Evolutionary conservation across 2,888 invertebrate species (phyloP).

Genomic region (Elegia similella): DNA sequence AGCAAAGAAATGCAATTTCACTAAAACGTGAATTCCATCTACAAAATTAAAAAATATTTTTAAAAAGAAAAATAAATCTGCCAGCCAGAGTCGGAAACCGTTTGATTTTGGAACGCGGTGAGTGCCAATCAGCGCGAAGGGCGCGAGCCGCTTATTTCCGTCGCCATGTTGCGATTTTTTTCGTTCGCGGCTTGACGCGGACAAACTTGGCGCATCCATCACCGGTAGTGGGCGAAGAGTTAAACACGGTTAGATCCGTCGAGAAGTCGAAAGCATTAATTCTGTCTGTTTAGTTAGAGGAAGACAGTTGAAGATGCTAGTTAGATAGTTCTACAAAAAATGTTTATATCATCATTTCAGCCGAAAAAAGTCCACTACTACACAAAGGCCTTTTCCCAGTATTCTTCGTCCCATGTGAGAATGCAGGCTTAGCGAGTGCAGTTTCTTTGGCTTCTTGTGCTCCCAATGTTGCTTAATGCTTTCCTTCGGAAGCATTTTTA

Average conservation of each 20-base stretch:
- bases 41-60: neutral
- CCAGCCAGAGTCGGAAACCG: conserved; percentile 12
- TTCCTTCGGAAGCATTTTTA: too few relatives aligned
- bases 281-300: too few relatives aligned
- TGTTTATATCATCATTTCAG: too few relatives aligned
- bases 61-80: conserved; percentile 10
- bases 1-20: neutral
- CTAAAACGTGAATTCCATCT: neutral
- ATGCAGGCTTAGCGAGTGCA: too few relatives aligned
- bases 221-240: conserved; percentile 43
- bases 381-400: too few relatives aligned
- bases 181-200: conserved; percentile 58
- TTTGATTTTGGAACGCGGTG: conserved; percentile 29
- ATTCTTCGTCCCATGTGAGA: too few relatives aligned
- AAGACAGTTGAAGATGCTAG: too few relatives aligned
- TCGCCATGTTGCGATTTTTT: conserved; percentile 55
- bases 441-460: too few relatives aligned
- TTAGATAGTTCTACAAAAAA: too few relatives aligned
- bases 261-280: neutral
- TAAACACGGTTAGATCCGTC: conserved; percentile 28
- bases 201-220: conserved; percentile 75
- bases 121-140: conserved; percentile 64
- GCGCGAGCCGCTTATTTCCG: conserved; percentile 62
- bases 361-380: too few relatives aligned
- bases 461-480: too few relatives aligned